Conservation (phyloP, 1,140 invertebrate species). For the Trachelipus rathkii region DNA sequence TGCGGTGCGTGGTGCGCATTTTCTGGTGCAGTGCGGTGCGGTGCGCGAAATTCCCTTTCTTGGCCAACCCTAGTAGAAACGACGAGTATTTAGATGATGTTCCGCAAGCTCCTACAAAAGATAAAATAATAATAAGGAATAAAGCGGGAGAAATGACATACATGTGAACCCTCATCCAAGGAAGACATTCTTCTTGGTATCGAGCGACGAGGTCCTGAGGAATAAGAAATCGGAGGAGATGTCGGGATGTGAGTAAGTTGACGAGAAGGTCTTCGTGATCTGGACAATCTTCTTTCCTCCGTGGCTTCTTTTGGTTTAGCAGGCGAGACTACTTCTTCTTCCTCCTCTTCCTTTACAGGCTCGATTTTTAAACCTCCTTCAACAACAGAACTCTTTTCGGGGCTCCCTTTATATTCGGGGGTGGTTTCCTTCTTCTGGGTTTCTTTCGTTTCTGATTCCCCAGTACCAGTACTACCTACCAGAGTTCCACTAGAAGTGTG, state of each 20-base stretch:
- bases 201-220: constrained; percentile 18
- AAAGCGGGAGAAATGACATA: neutral
- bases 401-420: neutral
- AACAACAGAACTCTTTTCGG: constrained; percentile 16
- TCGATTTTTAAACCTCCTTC: neutral
- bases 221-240: constrained; percentile 20
- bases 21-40: too few relatives aligned
- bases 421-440: neutral
- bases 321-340: neutral
- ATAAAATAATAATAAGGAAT: neutral
- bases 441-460: neutral
- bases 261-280: constrained; percentile 29
- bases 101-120: neutral
- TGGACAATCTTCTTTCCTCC: constrained; percentile 12
- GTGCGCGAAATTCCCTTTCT: too few relatives aligned
- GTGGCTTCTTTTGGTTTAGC: neutral
- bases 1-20: too few relatives aligned
- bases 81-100: neutral
- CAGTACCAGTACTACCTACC: constrained; percentile 6
- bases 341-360: neutral
- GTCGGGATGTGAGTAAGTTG: constrained; percentile 27
- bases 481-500: constrained; percentile 26
- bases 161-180: constrained; percentile 38
- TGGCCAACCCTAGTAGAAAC: too few relatives aligned
- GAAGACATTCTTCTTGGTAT: constrained; percentile 41